Conservation (phyloP, 2,797 vertebrate genomes). For the Falco cherrug region DNA sequence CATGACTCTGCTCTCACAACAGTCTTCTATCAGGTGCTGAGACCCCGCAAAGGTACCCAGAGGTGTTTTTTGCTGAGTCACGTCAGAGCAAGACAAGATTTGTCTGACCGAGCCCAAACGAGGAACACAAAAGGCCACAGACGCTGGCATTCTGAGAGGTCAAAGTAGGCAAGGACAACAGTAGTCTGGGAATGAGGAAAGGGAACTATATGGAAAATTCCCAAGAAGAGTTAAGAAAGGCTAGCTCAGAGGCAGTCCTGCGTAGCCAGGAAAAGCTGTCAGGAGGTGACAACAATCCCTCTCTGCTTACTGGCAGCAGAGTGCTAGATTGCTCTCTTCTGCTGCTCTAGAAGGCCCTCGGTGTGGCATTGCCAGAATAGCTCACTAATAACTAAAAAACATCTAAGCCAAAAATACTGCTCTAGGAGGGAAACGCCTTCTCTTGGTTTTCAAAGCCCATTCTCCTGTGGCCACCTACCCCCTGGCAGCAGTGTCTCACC, state of each 20-base stretch:
- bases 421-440: background rate
- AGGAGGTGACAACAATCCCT: conserved; percentile 16
- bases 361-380: background rate
- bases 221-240: conserved; percentile 54
- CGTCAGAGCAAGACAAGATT: background rate
- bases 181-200: conserved; percentile 57
- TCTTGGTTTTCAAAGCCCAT: background rate
- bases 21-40: background rate
- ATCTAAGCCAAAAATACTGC: background rate
- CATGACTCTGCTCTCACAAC: background rate
- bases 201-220: conserved; percentile 48
- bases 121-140: background rate
- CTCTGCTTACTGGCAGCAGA: conserved; percentile 32
- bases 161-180: background rate
- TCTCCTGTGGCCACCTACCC: background rate
- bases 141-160: background rate
- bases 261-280: conserved; percentile 34
- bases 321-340: background rate
- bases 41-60: background rate
- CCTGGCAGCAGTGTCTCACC: background rate
- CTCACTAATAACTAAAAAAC: background rate
- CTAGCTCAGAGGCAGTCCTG: background rate
- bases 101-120: background rate
- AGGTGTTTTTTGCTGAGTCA: background rate
- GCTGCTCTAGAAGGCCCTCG: background rate